A percentile compares a stretch with the other conserved stretches of the same genome.
Conservation (phyloP, 2,888 invertebrate species). For the Aplocera efformata region DNA sequence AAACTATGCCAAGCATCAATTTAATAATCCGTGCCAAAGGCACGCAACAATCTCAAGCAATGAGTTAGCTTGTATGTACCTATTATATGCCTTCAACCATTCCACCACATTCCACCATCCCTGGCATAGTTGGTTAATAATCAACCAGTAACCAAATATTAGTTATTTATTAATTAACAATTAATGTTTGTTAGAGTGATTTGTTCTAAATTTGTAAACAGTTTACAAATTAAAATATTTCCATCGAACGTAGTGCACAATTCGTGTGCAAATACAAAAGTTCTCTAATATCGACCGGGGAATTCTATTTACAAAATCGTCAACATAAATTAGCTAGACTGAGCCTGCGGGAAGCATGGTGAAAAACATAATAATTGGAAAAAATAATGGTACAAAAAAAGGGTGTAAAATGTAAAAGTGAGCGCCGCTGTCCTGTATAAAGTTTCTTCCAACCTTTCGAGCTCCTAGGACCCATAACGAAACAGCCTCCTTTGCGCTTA, state of each 20-base stretch:
- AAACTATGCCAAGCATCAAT: conserved; percentile 41
- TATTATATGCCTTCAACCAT: too few species aligned
- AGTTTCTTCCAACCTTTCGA: conserved; percentile 92
- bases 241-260: too few species aligned
- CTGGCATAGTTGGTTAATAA: too few species aligned
- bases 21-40: not conserved
- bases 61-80: too few species aligned
- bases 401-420: conserved; percentile 42
- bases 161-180: too few species aligned
- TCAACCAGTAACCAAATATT: too few species aligned
- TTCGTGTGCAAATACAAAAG: too few species aligned
- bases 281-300: not conserved
- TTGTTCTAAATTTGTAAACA: too few species aligned
- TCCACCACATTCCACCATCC: too few species aligned
- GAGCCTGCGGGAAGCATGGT: conserved; percentile 22
- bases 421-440: conserved; percentile 50
- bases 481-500: conserved; percentile 96
- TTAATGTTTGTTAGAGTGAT: too few species aligned
- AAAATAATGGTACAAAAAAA: conserved; percentile 33
- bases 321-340: conserved; percentile 14
- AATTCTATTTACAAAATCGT: conserved; percentile 11
- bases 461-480: conserved; percentile 96
- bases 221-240: too few species aligned
- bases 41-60: too few species aligned
- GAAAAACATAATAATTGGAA: conserved; percentile 11